Conservation (phyloP, 2,888 invertebrate genomes). For the Amphipoea oculea region DNA sequence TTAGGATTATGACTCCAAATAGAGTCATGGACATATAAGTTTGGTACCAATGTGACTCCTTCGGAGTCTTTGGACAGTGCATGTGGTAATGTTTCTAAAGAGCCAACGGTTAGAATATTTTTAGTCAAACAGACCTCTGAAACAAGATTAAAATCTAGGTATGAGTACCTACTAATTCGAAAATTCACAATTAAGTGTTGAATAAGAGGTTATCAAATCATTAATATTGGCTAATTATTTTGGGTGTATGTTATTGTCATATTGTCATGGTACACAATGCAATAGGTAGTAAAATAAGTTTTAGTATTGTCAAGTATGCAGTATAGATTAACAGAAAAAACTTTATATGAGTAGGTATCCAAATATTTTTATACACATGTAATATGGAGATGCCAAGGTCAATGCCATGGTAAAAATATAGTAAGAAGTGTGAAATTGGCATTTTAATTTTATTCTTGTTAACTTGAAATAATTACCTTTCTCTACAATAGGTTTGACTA, state of each 20-base stretch:
- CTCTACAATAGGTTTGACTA: background rate
- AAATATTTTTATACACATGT: constrained; percentile 4
- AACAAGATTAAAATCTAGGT: background rate
- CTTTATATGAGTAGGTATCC: background rate
- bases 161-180: background rate
- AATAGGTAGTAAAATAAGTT: background rate
- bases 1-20: too few species aligned
- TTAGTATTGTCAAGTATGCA: background rate
- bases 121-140: background rate
- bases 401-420: constrained; percentile 5
- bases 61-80: too few species aligned
- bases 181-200: background rate
- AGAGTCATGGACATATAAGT: too few species aligned
- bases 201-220: constrained; percentile 1
- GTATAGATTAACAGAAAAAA: background rate
- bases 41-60: too few species aligned
- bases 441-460: background rate
- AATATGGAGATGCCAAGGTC: constrained; percentile 2
- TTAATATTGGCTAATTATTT: background rate
- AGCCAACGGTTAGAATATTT: background rate
- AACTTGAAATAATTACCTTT: background rate
- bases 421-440: background rate
- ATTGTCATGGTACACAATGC: background rate
- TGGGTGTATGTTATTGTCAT: background rate
- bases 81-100: background rate